Conservation (phyloP, 2,113 vertebrate species). For the Cebus imitator region DNA sequence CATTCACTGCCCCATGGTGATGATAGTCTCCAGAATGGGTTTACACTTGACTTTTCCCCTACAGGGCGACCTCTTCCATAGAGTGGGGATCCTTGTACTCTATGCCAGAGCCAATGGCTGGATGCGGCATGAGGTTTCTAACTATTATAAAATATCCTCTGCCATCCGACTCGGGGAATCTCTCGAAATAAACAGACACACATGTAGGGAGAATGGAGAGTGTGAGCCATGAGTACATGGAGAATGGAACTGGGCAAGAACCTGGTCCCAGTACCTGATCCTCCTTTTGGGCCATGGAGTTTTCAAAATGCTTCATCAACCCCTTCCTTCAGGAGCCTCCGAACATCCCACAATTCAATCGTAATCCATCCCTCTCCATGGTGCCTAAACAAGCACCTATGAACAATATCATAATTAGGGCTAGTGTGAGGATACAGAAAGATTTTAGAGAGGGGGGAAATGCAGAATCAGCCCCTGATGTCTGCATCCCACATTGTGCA, state of each 20-base stretch:
- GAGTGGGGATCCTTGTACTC: neutral
- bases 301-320: no score
- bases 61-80: neutral
- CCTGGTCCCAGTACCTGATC: neutral
- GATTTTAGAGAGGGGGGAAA: no score
- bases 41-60: neutral
- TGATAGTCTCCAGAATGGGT: neutral
- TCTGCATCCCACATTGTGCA: no score
- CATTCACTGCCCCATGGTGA: neutral
- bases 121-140: neutral
- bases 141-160: neutral
- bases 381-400: neutral
- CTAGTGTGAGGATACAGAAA: no score
- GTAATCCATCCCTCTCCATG: no score
- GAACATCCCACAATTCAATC: no score
- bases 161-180: neutral
- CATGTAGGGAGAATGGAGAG: neutral
- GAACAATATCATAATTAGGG: neutral
- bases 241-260: neutral
- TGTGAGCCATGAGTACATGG: no score
- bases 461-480: no score
- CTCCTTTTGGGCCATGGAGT: neutral
- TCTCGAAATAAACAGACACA: neutral
- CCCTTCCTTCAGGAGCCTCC: no score
- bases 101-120: neutral